Conservation (phyloP, 1,140 invertebrate genomes). For the Anagrus nilaparvatae region DNA sequence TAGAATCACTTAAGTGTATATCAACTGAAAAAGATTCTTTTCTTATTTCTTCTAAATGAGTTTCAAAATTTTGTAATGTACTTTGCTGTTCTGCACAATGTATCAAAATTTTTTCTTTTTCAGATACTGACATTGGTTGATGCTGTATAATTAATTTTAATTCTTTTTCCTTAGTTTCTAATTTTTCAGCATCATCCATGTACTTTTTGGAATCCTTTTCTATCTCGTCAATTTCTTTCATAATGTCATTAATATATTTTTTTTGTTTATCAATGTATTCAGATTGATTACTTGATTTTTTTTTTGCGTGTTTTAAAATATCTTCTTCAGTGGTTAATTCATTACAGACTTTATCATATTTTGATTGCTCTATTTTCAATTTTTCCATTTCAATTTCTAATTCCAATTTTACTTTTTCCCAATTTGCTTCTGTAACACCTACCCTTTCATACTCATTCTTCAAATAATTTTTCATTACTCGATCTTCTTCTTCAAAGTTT, state of each 20-base stretch:
- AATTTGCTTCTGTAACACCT: constrained; percentile 18
- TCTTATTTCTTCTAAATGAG: constrained; percentile 23
- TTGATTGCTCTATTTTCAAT: constrained; percentile 8
- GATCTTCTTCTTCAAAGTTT: constrained; percentile 21
- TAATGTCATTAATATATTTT: constrained; percentile 12
- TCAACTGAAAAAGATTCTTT: constrained; percentile 24
- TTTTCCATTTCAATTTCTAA: constrained; percentile 10
- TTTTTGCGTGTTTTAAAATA: constrained; percentile 4
- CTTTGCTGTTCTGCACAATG: constrained; percentile 20
- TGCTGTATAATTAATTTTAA: constrained; percentile 16
- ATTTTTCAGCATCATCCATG: constrained; percentile 11
- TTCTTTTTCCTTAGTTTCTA: constrained; percentile 10
- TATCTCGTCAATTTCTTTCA: constrained; percentile 17
- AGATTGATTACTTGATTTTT: constrained; percentile 14
- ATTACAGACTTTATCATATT: constrained; percentile 9
- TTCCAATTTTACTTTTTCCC: constrained; percentile 8
- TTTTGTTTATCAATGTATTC: constrained; percentile 10
- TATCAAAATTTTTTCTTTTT: constrained; percentile 19
- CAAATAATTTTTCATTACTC: constrained; percentile 18
- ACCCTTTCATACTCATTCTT: constrained; percentile 14
- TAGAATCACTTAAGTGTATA: constrained; percentile 20
- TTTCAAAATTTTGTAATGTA: constrained; percentile 19
- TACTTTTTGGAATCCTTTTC: constrained; percentile 9
- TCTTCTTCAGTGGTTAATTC: constrained; percentile 10
- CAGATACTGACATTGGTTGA: constrained; percentile 22